These are phyloP conservation scores for Apodemia zela DNA, from an alignment of 2,888 invertebrate species.

Conservation along the genomic window DNA sequence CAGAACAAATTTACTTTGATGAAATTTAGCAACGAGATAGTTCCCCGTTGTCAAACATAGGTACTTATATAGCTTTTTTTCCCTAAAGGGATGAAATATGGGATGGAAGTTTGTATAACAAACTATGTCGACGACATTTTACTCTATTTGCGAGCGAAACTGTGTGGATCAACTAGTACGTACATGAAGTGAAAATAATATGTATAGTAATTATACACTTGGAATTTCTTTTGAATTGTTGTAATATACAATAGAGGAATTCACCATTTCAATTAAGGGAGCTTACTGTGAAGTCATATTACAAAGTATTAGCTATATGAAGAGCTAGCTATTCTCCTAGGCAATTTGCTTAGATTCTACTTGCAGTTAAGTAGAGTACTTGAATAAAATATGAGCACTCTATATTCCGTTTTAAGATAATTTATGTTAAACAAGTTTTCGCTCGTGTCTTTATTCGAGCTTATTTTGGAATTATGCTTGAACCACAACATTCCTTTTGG, in stretches of 20 bases:
- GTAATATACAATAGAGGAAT: not conserved
- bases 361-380: constrained; percentile 13
- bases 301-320: constrained; percentile 3
- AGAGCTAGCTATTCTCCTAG: not conserved
- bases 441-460: not conserved
- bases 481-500: not conserved
- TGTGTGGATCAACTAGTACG: too few species aligned
- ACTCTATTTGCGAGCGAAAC: too few species aligned
- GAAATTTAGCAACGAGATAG: too few species aligned
- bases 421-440: constrained; percentile 12
- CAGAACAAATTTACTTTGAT: too few species aligned
- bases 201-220: too few species aligned
- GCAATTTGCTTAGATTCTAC: constrained; percentile 9
- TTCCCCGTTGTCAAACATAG: too few species aligned
- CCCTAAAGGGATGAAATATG: too few species aligned
- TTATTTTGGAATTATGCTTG: not conserved
- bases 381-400: constrained; percentile 13
- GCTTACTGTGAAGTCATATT: not conserved
- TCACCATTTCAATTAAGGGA: not conserved
- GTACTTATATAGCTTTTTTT: too few species aligned
- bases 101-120: too few species aligned
- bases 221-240: too few species aligned
- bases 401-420: constrained; percentile 11
- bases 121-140: too few species aligned
- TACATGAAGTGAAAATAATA: too few species aligned